These are phyloP conservation scores for Scaptomyza montana DNA, from an alignment of 1,140 invertebrate species.

Conservation along the genomic window DNA sequence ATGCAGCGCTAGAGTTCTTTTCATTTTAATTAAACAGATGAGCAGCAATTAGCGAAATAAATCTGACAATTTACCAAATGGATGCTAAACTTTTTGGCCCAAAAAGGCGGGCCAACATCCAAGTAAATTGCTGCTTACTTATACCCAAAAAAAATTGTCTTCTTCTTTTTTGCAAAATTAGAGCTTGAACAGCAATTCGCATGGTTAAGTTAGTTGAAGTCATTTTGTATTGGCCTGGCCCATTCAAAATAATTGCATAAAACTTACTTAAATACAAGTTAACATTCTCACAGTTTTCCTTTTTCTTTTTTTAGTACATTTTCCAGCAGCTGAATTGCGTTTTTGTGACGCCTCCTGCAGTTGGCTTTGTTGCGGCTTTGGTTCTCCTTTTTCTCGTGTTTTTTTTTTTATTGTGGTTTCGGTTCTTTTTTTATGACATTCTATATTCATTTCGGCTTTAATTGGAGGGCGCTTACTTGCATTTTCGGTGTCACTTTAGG, in stretches of 20 bases:
- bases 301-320: conserved; percentile 16
- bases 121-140: conserved; percentile 1
- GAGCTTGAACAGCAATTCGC: conserved; percentile 39
- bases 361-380: conserved; percentile 62
- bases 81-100: conserved; percentile 14
- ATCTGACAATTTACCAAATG: conserved; percentile 80
- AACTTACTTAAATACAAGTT: conserved; percentile 64
- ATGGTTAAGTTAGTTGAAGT: background rate
- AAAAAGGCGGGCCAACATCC: conserved; percentile 32
- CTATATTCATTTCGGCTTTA: conserved; percentile 77
- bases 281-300: conserved; percentile 36
- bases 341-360: conserved; percentile 20
- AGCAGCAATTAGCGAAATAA: conserved; percentile 82
- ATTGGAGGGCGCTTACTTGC: conserved; percentile 78
- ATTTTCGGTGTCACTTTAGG: conserved; percentile 78
- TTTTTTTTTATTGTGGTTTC: background rate
- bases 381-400: background rate
- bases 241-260: conserved; percentile 1
- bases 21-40: conserved; percentile 82
- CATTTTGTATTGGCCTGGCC: conserved; percentile 17
- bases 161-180: conserved; percentile 30
- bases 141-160: conserved; percentile 1
- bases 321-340: conserved; percentile 9
- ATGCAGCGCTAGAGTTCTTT: conserved; percentile 57
- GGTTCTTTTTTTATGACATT: conserved; percentile 51